These are phyloP conservation scores for Lasioglossum albipes DNA, from an alignment of 1,140 invertebrate genomes.

Conservation along the genomic window DNA sequence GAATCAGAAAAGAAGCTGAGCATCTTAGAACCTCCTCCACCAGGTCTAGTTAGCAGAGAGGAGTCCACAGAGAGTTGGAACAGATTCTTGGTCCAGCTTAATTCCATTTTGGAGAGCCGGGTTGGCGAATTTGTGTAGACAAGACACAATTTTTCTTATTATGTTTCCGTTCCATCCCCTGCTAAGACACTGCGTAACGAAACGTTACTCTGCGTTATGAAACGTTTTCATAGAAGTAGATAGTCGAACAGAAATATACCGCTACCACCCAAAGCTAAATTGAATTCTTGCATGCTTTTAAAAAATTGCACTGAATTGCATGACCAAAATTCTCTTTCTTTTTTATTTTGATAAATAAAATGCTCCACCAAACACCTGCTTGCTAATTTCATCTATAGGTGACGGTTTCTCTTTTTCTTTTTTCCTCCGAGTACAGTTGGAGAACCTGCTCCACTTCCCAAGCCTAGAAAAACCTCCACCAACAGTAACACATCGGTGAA, in stretches of 20 bases:
- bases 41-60: conserved; percentile 72
- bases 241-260: too few relatives aligned
- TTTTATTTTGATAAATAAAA: neutral
- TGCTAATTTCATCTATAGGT: conserved; percentile 26
- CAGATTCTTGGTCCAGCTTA: conserved; percentile 75
- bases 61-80: conserved; percentile 78
- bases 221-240: too few relatives aligned
- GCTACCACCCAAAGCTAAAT: neutral
- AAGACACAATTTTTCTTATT: neutral
- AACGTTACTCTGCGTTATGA: too few relatives aligned
- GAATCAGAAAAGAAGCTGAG: conserved; percentile 68
- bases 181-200: too few relatives aligned
- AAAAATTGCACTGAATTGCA: neutral
- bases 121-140: conserved; percentile 73
- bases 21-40: conserved; percentile 75
- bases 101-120: conserved; percentile 77
- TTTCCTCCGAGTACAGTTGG: conserved; percentile 52
- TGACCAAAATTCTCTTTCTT: neutral
- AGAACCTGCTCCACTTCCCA: conserved; percentile 62
- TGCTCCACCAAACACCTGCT: neutral
- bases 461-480: conserved; percentile 60
- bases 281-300: neutral
- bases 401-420: conserved; percentile 49
- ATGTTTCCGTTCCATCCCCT: neutral
- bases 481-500: conserved; percentile 16